phyloP scores from a whole-genome alignment of 2,113 vertebrate genomes.

The Platycercus adscitus region DNA sequence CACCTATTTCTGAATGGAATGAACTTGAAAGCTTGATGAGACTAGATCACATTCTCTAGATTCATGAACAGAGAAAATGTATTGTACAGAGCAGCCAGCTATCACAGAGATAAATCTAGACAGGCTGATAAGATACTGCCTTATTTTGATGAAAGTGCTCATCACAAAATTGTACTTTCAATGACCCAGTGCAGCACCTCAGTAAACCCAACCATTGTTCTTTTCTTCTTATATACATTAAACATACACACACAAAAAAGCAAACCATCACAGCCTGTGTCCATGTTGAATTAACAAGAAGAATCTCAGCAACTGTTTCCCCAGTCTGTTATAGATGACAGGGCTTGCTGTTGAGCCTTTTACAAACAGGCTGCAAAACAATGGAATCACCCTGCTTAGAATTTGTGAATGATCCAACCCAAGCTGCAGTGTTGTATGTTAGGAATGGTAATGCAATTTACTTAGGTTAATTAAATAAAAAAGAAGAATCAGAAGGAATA shows the following conservation, averaged over 20 bases:
- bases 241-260: not conserved
- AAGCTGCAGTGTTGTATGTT: not conserved
- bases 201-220: not conserved
- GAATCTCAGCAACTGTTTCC: not conserved
- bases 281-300: not conserved
- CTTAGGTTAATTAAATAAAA: not conserved
- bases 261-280: not conserved
- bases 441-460: not conserved
- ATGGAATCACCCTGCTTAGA: not conserved
- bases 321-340: not conserved
- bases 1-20: not conserved
- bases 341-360: not conserved
- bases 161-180: not conserved
- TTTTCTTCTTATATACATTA: not conserved
- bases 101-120: not conserved
- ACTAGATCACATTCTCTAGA: not conserved
- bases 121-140: not conserved
- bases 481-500: constrained; percentile 31
- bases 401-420: not conserved
- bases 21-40: not conserved
- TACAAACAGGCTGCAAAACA: not conserved
- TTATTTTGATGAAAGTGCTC: not conserved
- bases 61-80: not conserved
- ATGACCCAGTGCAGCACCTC: not conserved
- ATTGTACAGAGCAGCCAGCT: not conserved